Evolutionary conservation across 2,888 invertebrate species (phyloP), one percentile per base, ranked within the genome.

Genomic region (Scrobipalpa atriplicella): DNA sequence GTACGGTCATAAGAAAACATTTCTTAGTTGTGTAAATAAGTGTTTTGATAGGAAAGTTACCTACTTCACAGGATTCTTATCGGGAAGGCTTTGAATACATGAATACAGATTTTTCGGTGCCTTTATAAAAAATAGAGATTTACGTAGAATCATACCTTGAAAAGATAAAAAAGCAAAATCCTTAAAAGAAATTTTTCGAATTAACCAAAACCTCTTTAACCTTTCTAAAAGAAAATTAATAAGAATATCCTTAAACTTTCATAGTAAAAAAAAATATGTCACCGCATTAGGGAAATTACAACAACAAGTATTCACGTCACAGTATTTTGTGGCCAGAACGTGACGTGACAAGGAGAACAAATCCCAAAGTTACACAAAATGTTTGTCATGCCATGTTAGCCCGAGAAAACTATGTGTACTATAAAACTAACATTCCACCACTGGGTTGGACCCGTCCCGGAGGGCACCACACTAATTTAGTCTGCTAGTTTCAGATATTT

Each of bases 291-390:
- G 18, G 16, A 63, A 63, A 52, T 38, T 63, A 62, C 29, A 43
- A 51, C 19, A 41, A 43, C 21, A 43, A 62, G 43, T 29, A 62
- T 63, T 16, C 52, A 6, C n/a, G 63, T 52, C 47, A 63, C 51
- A 63, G 63, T 36, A 51, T 63, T 63, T 18, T 10, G 47, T 16
- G 21, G 21, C 18, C 11, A 21, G 10, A 52, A 63, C 63, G 63
- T 63, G n/a, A n/a, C n/a, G n/a, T n/a, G 63, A 19, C 16, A 19
- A 52, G 52, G 16, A 63, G 63, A 52, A 52, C 52, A 63, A 63
- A 52, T 51, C 51, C 18, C 63, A 63, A 63, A 63, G 63, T 63
- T 63, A 52, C 38, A 63, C 38, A 63, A 63, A n/a, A 52, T 52
- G 52, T 51, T 63, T 51, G 36, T 51, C 47, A 18, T n/a, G n/a